Base-by-base conservation (phyloP, 2,113 vertebrate species). In the Daubentonia madagascariensis region DNA sequence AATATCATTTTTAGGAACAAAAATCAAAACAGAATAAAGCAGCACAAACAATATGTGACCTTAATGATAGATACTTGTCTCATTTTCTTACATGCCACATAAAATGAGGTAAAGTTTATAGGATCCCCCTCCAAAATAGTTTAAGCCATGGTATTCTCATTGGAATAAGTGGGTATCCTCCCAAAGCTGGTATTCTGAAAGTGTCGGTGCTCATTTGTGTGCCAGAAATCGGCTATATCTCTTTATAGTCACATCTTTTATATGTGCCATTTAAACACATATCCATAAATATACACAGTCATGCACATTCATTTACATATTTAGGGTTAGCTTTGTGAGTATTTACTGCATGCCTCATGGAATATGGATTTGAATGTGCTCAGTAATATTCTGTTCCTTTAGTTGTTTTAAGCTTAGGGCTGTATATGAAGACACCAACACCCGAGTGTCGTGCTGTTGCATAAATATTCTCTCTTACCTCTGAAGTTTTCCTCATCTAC, bases 401-500 rank as follows among this genome's bases (percentile, higher is more conserved):
- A 67, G 67, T 68, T 97, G 50, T 94, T 97, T 97, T 90, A 83
- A 96, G 67, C n/a, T 93, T 52, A 90, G 45, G 48, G 4, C 40
- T 95, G 52, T 73, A 48, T 75, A 70, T 86, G 61, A 85, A 96
- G 90, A 87, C 63, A 83, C 86, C 8, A 50, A 23, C 59, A 72
- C 23, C 43, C 35, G 45, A 30, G 57, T 80, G 59, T 43, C 45
- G 63, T 90, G 89, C 93, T 94, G 67, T 70, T 1, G 11, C 97
- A 96, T 95, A 98, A 98, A 98, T 89, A 32, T 94, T 94, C 97
- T 97, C 94, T 91, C 94, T 96, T 96, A 94, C 93, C 95, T 98
- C 98, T 89, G 98, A 98, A 98, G 98, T 98, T 98, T 98, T 75
- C 95, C 92, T 98, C 97, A 67, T 98, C 92, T 98, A 97, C 96